phyloP scores from a whole-genome alignment of 2,113 vertebrate genomes.

The Entomyzon cyanotis region DNA sequence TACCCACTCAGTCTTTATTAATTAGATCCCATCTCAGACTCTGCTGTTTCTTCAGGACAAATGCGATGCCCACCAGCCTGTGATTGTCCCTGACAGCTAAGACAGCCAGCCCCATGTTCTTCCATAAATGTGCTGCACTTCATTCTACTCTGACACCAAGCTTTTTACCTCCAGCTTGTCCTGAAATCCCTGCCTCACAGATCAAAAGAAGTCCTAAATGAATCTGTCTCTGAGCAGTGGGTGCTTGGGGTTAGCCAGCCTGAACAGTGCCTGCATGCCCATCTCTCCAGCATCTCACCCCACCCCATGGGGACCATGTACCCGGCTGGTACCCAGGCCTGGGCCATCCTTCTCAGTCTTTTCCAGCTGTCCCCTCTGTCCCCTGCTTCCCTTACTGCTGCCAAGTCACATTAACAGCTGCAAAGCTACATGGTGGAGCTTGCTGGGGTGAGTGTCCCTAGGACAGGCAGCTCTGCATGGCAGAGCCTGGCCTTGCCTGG shows the following conservation, averaged over 20 bases:
- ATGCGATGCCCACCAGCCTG: neutral
- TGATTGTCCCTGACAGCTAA: neutral
- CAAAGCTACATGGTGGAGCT: accelerated
- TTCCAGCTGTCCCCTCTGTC: neutral
- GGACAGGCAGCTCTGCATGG: neutral
- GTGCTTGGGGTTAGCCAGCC: neutral
- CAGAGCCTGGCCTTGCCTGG: neutral
- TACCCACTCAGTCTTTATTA: neutral
- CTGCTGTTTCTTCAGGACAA: neutral
- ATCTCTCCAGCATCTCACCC: neutral
- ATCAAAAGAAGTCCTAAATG: accelerated
- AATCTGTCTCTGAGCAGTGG: neutral
- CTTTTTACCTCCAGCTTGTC: neutral
- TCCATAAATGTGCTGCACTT: neutral
- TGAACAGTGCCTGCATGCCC: neutral
- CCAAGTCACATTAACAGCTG: neutral
- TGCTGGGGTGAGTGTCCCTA: neutral
- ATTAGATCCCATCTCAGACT: neutral
- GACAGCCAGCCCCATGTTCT: neutral
- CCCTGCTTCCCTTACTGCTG: neutral
- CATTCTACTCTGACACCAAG: neutral
- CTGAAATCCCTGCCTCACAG: neutral
- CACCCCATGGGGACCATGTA: accelerated
- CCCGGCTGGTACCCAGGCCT: accelerated
- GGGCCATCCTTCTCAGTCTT: neutral